These are phyloP conservation scores for Ctenoplectra terminalis DNA, from an alignment of 1,140 invertebrate genomes.

Conservation along the genomic window DNA sequence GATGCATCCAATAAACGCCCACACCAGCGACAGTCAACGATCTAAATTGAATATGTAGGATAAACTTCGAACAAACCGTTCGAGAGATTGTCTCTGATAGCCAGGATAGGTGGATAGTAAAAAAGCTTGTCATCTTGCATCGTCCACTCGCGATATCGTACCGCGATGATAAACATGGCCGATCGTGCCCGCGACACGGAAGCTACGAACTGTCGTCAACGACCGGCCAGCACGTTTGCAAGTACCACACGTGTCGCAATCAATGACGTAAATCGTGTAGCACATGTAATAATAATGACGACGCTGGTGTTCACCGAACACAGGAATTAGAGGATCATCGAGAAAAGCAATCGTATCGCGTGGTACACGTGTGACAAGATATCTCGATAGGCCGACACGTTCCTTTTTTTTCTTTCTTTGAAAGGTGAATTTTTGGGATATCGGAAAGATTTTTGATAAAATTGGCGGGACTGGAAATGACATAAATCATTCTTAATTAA, in stretches of 20 bases:
- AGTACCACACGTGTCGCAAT: neutral
- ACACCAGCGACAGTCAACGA: neutral
- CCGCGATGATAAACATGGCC: neutral
- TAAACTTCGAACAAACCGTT: constrained; percentile 4
- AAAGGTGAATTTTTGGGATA: no score
- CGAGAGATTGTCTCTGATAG: neutral
- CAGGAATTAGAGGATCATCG: neutral
- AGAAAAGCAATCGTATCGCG: neutral
- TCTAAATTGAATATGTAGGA: constrained; percentile 20
- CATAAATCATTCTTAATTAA: no score
- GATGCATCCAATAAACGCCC: constrained; percentile 9
- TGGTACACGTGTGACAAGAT: no score
- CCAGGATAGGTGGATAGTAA: no score
- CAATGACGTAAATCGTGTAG: neutral
- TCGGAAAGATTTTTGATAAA: no score
- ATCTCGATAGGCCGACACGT: no score
- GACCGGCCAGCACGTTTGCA: neutral
- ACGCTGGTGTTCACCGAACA: neutral
- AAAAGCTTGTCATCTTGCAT: neutral
- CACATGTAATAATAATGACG: neutral
- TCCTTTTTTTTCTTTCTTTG: no score
- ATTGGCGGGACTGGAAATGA: no score
- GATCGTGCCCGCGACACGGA: neutral
- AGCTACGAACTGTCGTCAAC: neutral
- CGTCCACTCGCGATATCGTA: neutral